These are phyloP conservation scores for Vanessa tameamea DNA, from an alignment of 1,140 invertebrate genomes.

Conservation along the genomic window DNA sequence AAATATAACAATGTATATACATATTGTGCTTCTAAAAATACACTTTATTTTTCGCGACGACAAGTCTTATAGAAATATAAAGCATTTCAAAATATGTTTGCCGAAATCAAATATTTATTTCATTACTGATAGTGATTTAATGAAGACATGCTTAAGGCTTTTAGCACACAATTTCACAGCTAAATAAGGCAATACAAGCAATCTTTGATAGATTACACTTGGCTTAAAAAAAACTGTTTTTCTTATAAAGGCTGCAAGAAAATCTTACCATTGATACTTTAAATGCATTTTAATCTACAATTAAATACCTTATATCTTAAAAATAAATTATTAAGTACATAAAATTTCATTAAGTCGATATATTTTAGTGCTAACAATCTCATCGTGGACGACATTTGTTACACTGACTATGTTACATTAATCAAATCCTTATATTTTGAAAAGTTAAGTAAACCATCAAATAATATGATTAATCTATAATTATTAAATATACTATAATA, in stretches of 20 bases:
- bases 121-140: background rate
- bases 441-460: constrained; percentile 5
- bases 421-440: constrained; percentile 23
- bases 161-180: background rate
- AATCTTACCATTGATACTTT: constrained; percentile 39
- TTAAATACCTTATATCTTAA: constrained; percentile 54
- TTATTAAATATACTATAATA: background rate
- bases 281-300: constrained; percentile 62
- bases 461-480: background rate
- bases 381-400: constrained; percentile 64
- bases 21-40: too few species aligned
- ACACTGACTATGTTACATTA: constrained; percentile 35
- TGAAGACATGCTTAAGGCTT: background rate
- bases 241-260: background rate
- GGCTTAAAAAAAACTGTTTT: constrained; percentile 4
- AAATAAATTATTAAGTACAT: constrained; percentile 76
- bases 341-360: constrained; percentile 66
- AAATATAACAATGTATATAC: too few species aligned
- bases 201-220: constrained; percentile 12
- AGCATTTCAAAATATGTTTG: background rate
- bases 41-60: too few species aligned
- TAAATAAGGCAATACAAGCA: background rate
- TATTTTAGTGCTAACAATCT: constrained; percentile 59
- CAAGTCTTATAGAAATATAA: background rate
- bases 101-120: background rate